Evolutionary conservation across 2,888 invertebrate genomes (phyloP), one percentile per base, ranked within the genome.

Genomic region (Dyspetes luteomarginatus): DNA sequence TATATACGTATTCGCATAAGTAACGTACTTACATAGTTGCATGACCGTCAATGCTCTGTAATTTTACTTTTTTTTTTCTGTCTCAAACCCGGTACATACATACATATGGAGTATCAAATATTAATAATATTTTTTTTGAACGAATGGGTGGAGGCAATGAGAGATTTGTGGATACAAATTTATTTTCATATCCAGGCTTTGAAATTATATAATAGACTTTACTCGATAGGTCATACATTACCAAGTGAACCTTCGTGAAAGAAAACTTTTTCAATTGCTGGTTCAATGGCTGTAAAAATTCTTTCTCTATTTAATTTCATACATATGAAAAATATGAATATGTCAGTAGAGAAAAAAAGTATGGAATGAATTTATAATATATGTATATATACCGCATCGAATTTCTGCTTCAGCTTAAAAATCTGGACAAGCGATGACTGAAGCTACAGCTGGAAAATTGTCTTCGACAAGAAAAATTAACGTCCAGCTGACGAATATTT

Each of bases 1-100:
- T 15, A 9, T 28, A 43, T 60, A 56, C 9, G 41, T 24, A 55
- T 41, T 52, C 62, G 45, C 68, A 60, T 60, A 15, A 36, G 52
- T 67, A 24, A 67, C 52, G 73, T 78, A 52, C 78, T 68, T 68
- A 68, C 73, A 78, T 62, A 73, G 73, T 78, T 62, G 73, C 78
- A 48, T 28, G 58, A 62, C 43, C 69, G 65, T 26, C 52, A 19
- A 43, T 72, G 55, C 65, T 71, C 58, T 73, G 55, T 56, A 43
- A 64, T 68, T 78, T 73, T 19, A 68, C 52, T 22, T 58, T 28
- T 52, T 24, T 30, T 36, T 30, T 5, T 5, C n/a, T 12, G 4
- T 22, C 22, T 24, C 12, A 68, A 48, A 45, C n/a, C 5, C 9
- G 48, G 45, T 12, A 52, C 12, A 36, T 36, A 12, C 36, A 36